Base-by-base conservation (phyloP, 2,888 invertebrate species). In the Coelopa pilipes region DNA sequence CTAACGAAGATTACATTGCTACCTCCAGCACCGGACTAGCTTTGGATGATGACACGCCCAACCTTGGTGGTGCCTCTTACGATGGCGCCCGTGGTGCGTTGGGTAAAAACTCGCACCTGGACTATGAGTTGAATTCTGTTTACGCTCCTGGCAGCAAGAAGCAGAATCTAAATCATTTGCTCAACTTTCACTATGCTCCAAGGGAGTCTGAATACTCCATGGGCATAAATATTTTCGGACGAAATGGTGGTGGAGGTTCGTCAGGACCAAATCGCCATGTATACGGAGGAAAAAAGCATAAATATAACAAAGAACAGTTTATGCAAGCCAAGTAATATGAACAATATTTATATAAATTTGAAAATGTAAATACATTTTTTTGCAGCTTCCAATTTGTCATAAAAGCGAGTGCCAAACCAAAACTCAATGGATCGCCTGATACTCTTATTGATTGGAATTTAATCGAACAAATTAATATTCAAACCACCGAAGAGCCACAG, bases 371-470 rank as follows among this genome's bases (percentile, higher is more conserved):
- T 76, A 60, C 45, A 66, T 19, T 71, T 9, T 57, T 70, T 55
- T 53, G 21, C 13, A 96, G 97, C 89, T 98, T 97, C 88, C 98
- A 98, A 89, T 98, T 98, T 91, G 93, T 98, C 84, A 96, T 98
- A 78, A 93, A 92, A 84, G 91, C 92, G 80, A 91, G 90, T 84
- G 93, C 93, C 70, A 94, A 97, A 79, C 90, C 91, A 21, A 93
- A 96, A 85, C 81, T 84, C 13, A 88, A 93, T 82, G 90, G 91
- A 80, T 94, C 97, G 88, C 96, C 97, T 49, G 98, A 98, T 89
- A 89, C 92, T 67, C 90, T 97, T 71, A 94, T 98, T 68, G 94
- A 96, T 85, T 99, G 98, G 98, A 92, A 93, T 82, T 89, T 93
- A 79, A 92, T 98, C 83, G 97, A 98, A 87, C 96, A 98, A 90